phyloP scores from a whole-genome alignment of 2,888 invertebrate genomes.

The Aphodius granarius region DNA sequence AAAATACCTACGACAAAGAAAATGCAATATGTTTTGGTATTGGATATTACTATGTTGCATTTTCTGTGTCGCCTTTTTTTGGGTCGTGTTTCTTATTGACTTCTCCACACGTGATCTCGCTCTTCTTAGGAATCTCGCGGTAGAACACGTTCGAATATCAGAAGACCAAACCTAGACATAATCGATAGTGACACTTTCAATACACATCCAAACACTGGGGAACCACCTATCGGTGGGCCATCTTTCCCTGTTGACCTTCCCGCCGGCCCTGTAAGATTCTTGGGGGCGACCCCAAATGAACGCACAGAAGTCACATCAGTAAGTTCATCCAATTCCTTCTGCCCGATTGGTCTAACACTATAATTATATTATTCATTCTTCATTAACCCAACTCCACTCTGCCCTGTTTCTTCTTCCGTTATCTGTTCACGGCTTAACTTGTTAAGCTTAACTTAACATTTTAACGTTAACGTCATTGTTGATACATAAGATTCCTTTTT shows the following conservation, averaged over 20 bases:
- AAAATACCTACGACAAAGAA: background rate
- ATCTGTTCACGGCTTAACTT: background rate
- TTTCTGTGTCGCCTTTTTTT: slow-evolving; percentile 2
- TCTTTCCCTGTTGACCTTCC: slow-evolving; percentile 61
- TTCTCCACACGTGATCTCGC: background rate
- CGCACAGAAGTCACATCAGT: slow-evolving; percentile 34
- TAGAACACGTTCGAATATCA: slow-evolving; percentile 64
- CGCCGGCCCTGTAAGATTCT: slow-evolving; percentile 60
- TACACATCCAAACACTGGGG: slow-evolving; percentile 63
- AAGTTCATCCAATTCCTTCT: slow-evolving; percentile 14
- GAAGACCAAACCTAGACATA: slow-evolving; percentile 76
- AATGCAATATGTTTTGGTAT: too few species aligned
- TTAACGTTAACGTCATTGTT: background rate
- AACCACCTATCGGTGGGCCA: slow-evolving; percentile 52
- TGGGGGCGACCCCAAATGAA: slow-evolving; percentile 63
- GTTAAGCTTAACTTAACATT: background rate
- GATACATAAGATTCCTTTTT: background rate
- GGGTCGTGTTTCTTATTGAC: slow-evolving; percentile 16
- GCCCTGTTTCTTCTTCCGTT: background rate
- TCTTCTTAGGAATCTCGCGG: slow-evolving; percentile 39
- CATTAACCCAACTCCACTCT: background rate
- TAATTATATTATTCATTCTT: background rate
- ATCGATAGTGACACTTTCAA: slow-evolving; percentile 84
- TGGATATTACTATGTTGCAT: slow-evolving; percentile 1
- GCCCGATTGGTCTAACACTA: background rate